Evolutionary conservation across 2,888 invertebrate genomes (phyloP), one percentile per base, ranked within the genome.

Genomic region (Melangyna quadrimaculata): DNA sequence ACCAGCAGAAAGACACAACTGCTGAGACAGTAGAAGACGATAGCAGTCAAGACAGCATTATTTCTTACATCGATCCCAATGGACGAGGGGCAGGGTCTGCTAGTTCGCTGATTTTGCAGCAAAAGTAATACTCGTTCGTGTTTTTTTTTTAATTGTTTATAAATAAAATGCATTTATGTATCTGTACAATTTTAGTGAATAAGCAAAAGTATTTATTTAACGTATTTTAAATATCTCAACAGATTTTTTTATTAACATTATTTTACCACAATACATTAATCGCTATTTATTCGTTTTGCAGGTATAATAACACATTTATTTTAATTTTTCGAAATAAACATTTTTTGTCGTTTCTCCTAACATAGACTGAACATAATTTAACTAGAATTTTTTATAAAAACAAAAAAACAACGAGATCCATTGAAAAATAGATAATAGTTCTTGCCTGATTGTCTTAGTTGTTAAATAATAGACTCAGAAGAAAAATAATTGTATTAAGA

Each of bases 41-140:
- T 72, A 92, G 92, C 87, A 92, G 92, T 87, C 92, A 92, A 88
- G 91, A 91, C 84, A 92, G 92, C 88, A 90, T 92, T 69, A 91
- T 92, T 79, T 92, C 92, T 27, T 92, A 91, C 80, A 91, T 92
- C 82, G 91, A 92, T 89, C 91, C 92, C 55, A 90, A 88, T 80
- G 88, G 83, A 2, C 81, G 81, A 57, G 55, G 77, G 19, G 55
- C 75, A 22, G 77, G n/a, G n/a, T n/a, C 69, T 6, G 63, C 77
- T 32, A 57, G 72, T 59, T 72, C 86, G 14, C 51, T 77, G 59
- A 43, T 61, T 29, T 55, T 14, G 3, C 81, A 86, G 17, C 48
- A 67, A 37, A 81, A 86, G 48, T 86, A 86, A 86, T 86, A 72
- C 78, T 81, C 81, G 35, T 35, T 57, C 17, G 24, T 27, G n/a